Base-by-base conservation (phyloP, 1,140 invertebrate species). In the Atopsyche davidsoni region DNA sequence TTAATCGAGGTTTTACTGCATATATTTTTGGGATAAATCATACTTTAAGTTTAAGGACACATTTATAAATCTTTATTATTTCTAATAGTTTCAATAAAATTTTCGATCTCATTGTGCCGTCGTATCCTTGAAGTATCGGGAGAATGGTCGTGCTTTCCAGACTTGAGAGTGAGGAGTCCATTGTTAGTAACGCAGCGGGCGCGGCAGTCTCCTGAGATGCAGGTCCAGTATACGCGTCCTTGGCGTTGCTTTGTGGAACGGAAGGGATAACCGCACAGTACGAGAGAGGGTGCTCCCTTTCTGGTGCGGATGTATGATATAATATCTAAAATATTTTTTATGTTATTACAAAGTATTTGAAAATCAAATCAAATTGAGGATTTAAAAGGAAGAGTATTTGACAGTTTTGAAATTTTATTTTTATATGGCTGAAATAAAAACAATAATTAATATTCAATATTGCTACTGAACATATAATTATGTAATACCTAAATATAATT, bases 91-190 rank as follows among this genome's bases (percentile, higher is more conserved):
- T 57, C 54, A 17, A 57, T 57, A 10, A 48, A 40, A 39, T 45
- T 57, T 39, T 57, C 49, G 32, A 57, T 57, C 45, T 52, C 43
- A 4, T 52, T 18, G 42, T 57, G 50, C 19, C 44, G 14, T 16
- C 24, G 14, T 4, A 57, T 51, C 23, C 49, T 49, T 23, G 28
- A 48, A 14, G 34, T 24, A 13, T 52, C 54, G 9, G 49, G 49
- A 13, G 32, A 13, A 22, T 57, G 54, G 23, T 52, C 34, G 22
- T 57, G 54, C 9, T 32, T 23, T 13, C 41, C 46, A 10, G 44
- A 17, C 39, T 48, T 23, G 3, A 31, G 49, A 11, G n/a, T 21
- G 7, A 57, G 24, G 9, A 24, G 11, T 22, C 49, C 43, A 11
- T 48, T 38, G 2, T 19, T 18, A 2, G 49, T 52, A 25, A 52